Base-by-base conservation (phyloP, 2,888 invertebrate genomes). In the Anticlea derivata region DNA sequence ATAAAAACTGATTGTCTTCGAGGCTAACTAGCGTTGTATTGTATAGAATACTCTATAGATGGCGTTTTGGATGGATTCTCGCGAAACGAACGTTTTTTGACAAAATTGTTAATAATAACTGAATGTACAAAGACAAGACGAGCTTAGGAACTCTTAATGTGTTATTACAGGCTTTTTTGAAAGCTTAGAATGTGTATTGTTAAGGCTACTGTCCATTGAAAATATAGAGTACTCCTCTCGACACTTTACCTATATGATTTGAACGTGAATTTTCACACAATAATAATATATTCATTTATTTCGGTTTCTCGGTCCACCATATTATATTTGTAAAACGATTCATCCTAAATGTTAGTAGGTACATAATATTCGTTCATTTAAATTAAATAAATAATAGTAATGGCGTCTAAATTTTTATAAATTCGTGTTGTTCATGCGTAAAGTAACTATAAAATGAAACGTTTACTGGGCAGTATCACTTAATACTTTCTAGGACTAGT, bases 41-140 rank as follows among this genome's bases (percentile, higher is more conserved):
- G 31, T 37, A 26, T 46, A 46, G 40, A 40, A 34, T 33, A 30
- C 34, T 45, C 30, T 13, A 17, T 24, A 6, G 46, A 13, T 26
- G 46, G 37, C 31, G 46, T 47, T 7, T 30, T 20, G 10, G 23
- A 12, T 7, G 26, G 8, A 37, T 17, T 17, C 8, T 26, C 8
- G 31, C 12, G 8, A 35, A n/a, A 5, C 17, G 31, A 41, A 31
- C 40, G 46, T 6, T 22, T 22, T 22, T 46, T 35, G 40, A 40
- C 27, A 13, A 11, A 24, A 20, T 29, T 41, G 11, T 30, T 27
- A 27, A 1, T 23, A n/a, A 37, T 24, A 31, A 29, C 23, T 39
- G 38, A 45, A 51, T 51, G 51, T 51, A 51, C 51, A 51, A 51
- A 51, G n/a, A 26, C 27, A 27, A 11, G 11, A 26, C 26, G 51